These are phyloP conservation scores for Monopis laevigella DNA, from an alignment of 2,888 invertebrate genomes.

Conservation along the genomic window DNA sequence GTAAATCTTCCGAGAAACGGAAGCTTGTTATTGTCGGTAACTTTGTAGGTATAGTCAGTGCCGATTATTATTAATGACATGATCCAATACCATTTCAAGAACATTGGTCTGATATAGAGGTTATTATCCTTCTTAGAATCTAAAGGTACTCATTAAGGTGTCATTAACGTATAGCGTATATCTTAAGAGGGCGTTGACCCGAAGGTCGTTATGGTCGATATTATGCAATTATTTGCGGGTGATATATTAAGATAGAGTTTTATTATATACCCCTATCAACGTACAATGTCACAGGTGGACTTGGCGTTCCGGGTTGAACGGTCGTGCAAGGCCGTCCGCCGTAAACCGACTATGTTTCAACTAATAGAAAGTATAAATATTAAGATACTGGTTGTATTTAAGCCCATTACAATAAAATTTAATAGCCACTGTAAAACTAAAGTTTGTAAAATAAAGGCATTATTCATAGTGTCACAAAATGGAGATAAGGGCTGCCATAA, in stretches of 20 bases:
- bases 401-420: too few relatives aligned
- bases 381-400: too few relatives aligned
- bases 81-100: too few relatives aligned
- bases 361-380: conserved; percentile 31
- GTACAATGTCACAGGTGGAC: conserved; percentile 19
- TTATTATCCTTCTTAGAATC: conserved; percentile 9
- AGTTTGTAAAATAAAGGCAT: too few relatives aligned
- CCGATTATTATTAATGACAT: too few relatives aligned
- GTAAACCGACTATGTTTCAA: conserved; percentile 19
- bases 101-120: conserved; percentile 1
- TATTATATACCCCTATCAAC: conserved; percentile 7
- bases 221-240: conserved; percentile 2
- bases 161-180: conserved; percentile 19
- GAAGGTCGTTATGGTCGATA: conserved; percentile 35
- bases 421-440: too few relatives aligned
- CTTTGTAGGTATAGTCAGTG: too few relatives aligned
- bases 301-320: conserved; percentile 52
- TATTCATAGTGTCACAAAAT: too few relatives aligned
- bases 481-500: too few relatives aligned
- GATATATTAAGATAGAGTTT: conserved; percentile 6
- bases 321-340: conserved; percentile 45
- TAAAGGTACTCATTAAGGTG: conserved; percentile 15
- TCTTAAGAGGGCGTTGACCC: conserved; percentile 35
- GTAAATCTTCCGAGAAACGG: too few relatives aligned
- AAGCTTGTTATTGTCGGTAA: too few relatives aligned